Evolutionary conservation across 2,797 vertebrate species (phyloP), one percentile per base, ranked within the genome.

Genomic region (Phoebastria nigripes): DNA sequence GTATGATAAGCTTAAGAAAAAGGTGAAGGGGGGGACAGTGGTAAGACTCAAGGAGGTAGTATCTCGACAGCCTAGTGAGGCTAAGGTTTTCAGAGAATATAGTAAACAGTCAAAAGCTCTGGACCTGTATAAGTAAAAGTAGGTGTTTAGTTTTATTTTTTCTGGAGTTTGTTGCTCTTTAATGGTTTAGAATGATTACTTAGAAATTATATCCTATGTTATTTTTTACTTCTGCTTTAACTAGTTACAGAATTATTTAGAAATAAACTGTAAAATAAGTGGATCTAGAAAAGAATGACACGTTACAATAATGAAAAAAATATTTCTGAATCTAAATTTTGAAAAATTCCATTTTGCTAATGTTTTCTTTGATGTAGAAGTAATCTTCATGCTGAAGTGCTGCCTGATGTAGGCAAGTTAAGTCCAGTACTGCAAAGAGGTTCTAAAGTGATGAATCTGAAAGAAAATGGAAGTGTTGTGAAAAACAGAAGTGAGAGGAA

Each of bases 401-500:
- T 97, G 97, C 46, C 71, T 93, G 33, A 70, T 56, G 51, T 92
- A 94, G 76, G 95, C 91, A 97, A 96, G 37, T 39, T 39, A 62
- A 62, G 59, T 82, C 20, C 26, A 39, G 33, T n/a, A 21, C 29
- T 66, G 31, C 77, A 90, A 33, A 73, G 59, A 94, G 41, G 29
- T 69, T 89, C 94, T 97, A 90, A 94, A 93, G 94, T 97, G 96
- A 97, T 98, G 96, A 96, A 96, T 94, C 74, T 89, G 96, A 96
- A 97, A 97, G 93, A 91, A 90, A 93, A 91, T 87, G 63, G 85
- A 95, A 70, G 77, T 70, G 37, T 73, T 98, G 97, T 95, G 96
- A 96, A 96, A 96, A 98, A 97, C 97, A 96, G 97, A 95, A 97
- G 97, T 94, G 97, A 97, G 97, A 97, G 97, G 97, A 98, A 98